Conservation (phyloP, 2,113 vertebrate genomes). For the Phycodurus eques region DNA sequence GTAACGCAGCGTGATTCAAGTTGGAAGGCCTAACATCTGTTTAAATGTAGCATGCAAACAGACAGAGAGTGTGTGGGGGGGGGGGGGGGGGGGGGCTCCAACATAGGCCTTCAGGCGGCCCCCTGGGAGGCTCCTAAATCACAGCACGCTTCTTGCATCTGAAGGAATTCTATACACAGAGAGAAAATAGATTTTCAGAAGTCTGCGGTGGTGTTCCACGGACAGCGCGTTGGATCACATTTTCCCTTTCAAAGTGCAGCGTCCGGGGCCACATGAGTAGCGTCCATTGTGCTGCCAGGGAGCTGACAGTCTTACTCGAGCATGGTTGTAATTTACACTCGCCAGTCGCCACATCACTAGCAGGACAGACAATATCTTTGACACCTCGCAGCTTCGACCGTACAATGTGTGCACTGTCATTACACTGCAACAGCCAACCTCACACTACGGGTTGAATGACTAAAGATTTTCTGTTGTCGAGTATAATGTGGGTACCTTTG, state of each 20-base stretch:
- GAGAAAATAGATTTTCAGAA: slow-evolving; percentile 55
- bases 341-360: slow-evolving; percentile 54
- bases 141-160: slow-evolving; percentile 52
- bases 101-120: slow-evolving; percentile 35
- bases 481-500: not conserved
- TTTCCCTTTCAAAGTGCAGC: slow-evolving; percentile 62
- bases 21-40: slow-evolving; percentile 62
- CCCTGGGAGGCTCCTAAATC: slow-evolving; percentile 44
- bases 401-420: slow-evolving; percentile 16
- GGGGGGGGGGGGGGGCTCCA: slow-evolving; percentile 39
- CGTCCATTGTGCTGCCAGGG: slow-evolving; percentile 59
- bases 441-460: not conserved
- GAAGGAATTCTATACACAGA: slow-evolving; percentile 57
- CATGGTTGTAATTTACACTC: slow-evolving; percentile 59
- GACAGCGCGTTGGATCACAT: slow-evolving; percentile 60
- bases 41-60: slow-evolving; percentile 55
- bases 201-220: slow-evolving; percentile 46
- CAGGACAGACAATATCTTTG: slow-evolving; percentile 54
- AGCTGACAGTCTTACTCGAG: slow-evolving; percentile 52
- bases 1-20: slow-evolving; percentile 67
- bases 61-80: slow-evolving; percentile 30
- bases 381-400: slow-evolving; percentile 40
- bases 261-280: slow-evolving; percentile 65
- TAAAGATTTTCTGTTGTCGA: not conserved
- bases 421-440: not conserved